A percentile compares a stretch with the other conserved stretches of the same genome.
Evolutionary conservation across 1,140 invertebrate species (phyloP).

Genomic region (Centruroides vittatus): DNA sequence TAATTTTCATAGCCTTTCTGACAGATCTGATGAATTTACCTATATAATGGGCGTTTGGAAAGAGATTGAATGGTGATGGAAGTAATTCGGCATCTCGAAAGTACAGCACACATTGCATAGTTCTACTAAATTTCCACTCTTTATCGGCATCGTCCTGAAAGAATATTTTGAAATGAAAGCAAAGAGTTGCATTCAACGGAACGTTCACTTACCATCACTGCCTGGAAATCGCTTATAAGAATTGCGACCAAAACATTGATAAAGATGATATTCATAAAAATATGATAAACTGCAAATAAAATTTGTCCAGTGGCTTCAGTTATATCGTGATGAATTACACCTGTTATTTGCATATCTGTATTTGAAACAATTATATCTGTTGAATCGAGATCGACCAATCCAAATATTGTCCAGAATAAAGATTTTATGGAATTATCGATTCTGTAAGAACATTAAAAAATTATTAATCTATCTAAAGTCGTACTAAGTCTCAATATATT

Average conservation of each 20-base stretch:
- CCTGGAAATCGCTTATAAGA: conserved; percentile 54
- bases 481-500: no score
- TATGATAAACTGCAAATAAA: conserved; percentile 44
- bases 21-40: no score
- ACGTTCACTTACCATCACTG: conserved; percentile 27
- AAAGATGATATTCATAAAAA: conserved; percentile 52
- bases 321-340: conserved; percentile 31
- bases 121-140: conserved; percentile 7
- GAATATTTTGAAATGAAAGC: neutral
- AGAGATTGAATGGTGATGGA: no score
- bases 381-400: conserved; percentile 20
- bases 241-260: conserved; percentile 61
- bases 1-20: no score
- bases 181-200: neutral
- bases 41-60: no score
- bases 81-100: no score
- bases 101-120: neutral
- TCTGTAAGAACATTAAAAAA: neutral
- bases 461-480: neutral
- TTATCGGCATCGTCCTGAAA: conserved; percentile 7
- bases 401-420: conserved; percentile 60
- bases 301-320: conserved; percentile 44
- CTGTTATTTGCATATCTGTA: neutral
- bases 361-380: conserved; percentile 3
- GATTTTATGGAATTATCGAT: conserved; percentile 38